phyloP scores from a whole-genome alignment of 2,797 vertebrate genomes.

The Syngnathus rostellatus region DNA sequence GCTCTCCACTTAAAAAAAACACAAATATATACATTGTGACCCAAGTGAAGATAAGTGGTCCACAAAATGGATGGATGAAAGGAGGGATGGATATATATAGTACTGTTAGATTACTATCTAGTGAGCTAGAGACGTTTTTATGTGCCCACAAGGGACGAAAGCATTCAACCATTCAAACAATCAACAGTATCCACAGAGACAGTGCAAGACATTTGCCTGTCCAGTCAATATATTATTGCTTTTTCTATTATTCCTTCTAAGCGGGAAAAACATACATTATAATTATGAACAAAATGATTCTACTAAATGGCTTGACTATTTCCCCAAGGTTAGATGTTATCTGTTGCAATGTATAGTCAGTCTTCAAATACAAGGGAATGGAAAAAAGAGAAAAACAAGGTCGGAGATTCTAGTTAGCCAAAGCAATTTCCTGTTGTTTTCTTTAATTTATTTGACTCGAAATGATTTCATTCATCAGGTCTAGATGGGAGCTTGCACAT shows the following conservation, averaged over 20 bases:
- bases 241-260: neutral
- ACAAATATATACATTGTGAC: too few species aligned
- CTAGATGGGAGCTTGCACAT: neutral
- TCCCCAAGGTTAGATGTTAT: neutral
- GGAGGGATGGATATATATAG: too few species aligned
- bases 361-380: neutral
- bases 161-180: too few species aligned
- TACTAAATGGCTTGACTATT: neutral
- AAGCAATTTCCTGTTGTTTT: neutral
- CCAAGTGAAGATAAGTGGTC: too few species aligned
- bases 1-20: too few species aligned
- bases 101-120: too few species aligned
- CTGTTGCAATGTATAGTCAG: neutral
- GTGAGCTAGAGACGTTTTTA: too few species aligned
- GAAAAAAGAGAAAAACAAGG: neutral
- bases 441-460: neutral
- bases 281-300: neutral
- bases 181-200: too few species aligned
- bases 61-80: too few species aligned
- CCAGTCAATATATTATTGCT: neutral
- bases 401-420: neutral
- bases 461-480: conserved; percentile 7
- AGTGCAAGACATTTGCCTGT: neutral
- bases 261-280: neutral
- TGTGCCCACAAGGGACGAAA: too few species aligned